Evolutionary conservation across 1,140 invertebrate species (phyloP).

Genomic region (Trichonephila inaurata): DNA sequence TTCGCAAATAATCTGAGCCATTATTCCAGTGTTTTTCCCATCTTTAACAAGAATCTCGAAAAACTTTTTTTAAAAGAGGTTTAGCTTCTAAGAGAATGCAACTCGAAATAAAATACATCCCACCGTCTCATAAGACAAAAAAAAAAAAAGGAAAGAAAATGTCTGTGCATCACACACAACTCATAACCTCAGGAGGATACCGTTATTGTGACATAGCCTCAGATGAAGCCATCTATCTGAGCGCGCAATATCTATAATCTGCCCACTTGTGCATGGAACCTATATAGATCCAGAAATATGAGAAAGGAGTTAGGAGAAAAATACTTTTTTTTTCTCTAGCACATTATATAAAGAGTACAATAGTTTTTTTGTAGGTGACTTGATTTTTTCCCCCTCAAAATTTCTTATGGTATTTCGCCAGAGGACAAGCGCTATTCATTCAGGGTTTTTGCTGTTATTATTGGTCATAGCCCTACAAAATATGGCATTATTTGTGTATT

Average conservation of each 20-base stretch:
- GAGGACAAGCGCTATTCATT: too few relatives aligned
- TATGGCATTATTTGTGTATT: too few relatives aligned
- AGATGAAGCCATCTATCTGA: slow-evolving; percentile 71
- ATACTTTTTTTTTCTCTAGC: not conserved
- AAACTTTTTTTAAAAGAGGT: not conserved
- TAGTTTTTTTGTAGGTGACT: not conserved
- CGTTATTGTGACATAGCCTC: slow-evolving; percentile 49
- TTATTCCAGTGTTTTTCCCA: not conserved
- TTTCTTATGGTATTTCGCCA: not conserved
- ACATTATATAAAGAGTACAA: not conserved
- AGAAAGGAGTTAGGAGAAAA: not conserved
- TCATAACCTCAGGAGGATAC: slow-evolving; percentile 29
- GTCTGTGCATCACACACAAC: not conserved
- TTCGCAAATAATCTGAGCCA: not conserved
- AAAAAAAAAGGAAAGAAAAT: not conserved
- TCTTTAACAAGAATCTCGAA: slow-evolving; percentile 14
- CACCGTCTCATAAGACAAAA: not conserved
- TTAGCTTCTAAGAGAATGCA: slow-evolving; percentile 3
- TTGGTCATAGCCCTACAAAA: too few relatives aligned
- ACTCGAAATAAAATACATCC: slow-evolving; percentile 46
- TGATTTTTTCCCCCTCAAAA: not conserved
- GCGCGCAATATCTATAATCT: slow-evolving; percentile 66
- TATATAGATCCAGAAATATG: slow-evolving; percentile 50
- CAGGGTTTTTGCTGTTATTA: too few relatives aligned
- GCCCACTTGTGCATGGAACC: slow-evolving; percentile 39